Base-by-base conservation (phyloP, 2,113 vertebrate genomes). In the Aspidoscelis tigris region DNA sequence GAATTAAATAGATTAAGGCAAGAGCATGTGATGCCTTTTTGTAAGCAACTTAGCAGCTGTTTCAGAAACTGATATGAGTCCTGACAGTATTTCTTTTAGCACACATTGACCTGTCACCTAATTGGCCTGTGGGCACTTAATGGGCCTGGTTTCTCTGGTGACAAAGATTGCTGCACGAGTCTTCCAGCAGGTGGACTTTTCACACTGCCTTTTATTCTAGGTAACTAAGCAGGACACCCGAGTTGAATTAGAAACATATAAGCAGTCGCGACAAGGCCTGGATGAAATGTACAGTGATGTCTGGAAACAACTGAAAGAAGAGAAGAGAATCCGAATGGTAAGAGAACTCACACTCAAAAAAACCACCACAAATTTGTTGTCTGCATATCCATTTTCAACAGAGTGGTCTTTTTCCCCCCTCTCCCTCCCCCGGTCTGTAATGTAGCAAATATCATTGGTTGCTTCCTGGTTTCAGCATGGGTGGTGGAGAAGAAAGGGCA, bases 281-380 rank as follows among this genome's bases (percentile, higher is more conserved):
- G 98, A 99, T 88, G 98, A 99, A 92, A 98, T 99, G 98, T 99
- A 99, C 88, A 99, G 96, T 16, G 97, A 99, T 18, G 97, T 98
- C 55, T 99, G 98, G 98, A 99, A 97, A 76, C 98, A 99, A 93
- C 95, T 98, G 83, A 98, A 98, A 90, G 98, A 98, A 89, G 98
- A 99, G 93, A 98, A 97, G 89, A 97, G 93, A 81, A 96, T 97
- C 55, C 97, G 98, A 41, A 93, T 96, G 98, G 99, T 99, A 92
- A 95, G 95, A 86, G 72, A 33, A 44, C 77, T 0, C 3, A 61
- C n/a, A 86, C 2, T 78, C 14, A 85, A 74, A 76, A 71, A 75
- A 83, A 79, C 20, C 26, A n/a, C 5, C 5, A 33, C 53, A 0
- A 0, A 55, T 20, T 33, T 5, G 14, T 82, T 89, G 61, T 58